Evolutionary conservation across 1,140 invertebrate genomes (phyloP), one percentile per base, ranked within the genome.

Genomic region (Cepaea nemoralis): DNA sequence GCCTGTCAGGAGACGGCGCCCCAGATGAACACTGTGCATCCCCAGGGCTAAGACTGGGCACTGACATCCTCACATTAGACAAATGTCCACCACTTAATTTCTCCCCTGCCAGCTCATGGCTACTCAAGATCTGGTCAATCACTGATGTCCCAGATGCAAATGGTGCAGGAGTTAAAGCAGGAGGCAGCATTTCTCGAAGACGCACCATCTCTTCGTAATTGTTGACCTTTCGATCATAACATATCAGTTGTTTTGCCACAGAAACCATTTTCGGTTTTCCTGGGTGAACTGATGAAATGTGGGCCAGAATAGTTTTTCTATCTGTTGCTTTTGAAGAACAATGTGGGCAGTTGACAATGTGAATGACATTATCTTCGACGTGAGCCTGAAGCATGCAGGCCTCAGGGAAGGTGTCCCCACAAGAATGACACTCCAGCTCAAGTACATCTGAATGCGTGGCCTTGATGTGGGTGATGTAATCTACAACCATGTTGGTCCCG

Each of bases 251-350:
- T 27, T 85, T 85, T 31, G 86, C 86, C 16, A 88, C 87, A 48
- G 84, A 86, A 10, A 88, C 86, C 82, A 87, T 87, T 77, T 86
- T 87, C 12, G 86, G 82, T 82, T 88, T 88, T 3, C 87, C 87
- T 8, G 86, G 87, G 73, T 88, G 87, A 31, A 27, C 81, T 2
- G 83, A 24, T 27, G 85, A 74, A 22, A 88, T 87, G 48, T 88
- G 87, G 33, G 82, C 83, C 8, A 88, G 69, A n/a, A 88, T 77
- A 39, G 83, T 80, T 27, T 82, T 73, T 22, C 87, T 80, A 35
- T 87, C 83, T n/a, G 82, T 84, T 76, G 84, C 86, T 82, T 87
- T 86, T n/a, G 83, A 81, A 24, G 85, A 81, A 70, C 87, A 88
- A 67, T 88, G 86, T 35, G 87, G 87, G 50, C 87, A 88, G 42